Evolutionary conservation across 2,888 invertebrate genomes (phyloP), one percentile per base, ranked within the genome.

Genomic region (Phengaris alcon): DNA sequence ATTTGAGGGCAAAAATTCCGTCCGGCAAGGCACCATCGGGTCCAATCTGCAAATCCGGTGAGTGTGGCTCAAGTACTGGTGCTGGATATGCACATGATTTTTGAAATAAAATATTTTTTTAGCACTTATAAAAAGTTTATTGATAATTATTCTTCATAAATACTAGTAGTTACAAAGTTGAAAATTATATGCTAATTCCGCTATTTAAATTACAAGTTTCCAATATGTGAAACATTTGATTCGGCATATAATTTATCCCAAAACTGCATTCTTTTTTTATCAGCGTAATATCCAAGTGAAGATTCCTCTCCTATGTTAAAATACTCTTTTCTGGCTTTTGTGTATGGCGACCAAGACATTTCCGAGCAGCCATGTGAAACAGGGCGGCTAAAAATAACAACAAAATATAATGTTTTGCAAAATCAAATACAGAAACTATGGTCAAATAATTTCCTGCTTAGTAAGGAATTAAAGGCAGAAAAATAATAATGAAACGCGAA

Each of bases 181-280:
- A 15, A 22, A 10, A 13, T 9, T 2, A 54, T 12, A 54, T 54
- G 54, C 12, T 54, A 1, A 54, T 54, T 59, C 9, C 10, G 10
- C 15, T 59, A 59, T 59, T 22, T 59, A 15, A 69, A 69, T 3
- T 68, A 46, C 35, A 54, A 72, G 8, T 52, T 52, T 54, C 72
- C 72, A 35, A 84, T 82, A 76, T 80, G 81, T 44, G 88, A 86
- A 0, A 86, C 76, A 0, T 85, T 84, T 0, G 85, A 86, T 3
- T 89, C 88, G 7, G 79, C 84, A 76, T 93, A 93, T 51, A 93
- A 76, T 75, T 85, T 83, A 68, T 89, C 85, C 94, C 94, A 94
- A 15, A 93, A 88, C 2, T 85, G 83, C 0, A 89, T 78, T 52
- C 90, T 85, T 0, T 88, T 86, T 48, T 81, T 80, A n/a, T 90